These are phyloP conservation scores for Macrobrachium rosenbergii DNA, from an alignment of 1,140 invertebrate species.

Conservation along the genomic window DNA sequence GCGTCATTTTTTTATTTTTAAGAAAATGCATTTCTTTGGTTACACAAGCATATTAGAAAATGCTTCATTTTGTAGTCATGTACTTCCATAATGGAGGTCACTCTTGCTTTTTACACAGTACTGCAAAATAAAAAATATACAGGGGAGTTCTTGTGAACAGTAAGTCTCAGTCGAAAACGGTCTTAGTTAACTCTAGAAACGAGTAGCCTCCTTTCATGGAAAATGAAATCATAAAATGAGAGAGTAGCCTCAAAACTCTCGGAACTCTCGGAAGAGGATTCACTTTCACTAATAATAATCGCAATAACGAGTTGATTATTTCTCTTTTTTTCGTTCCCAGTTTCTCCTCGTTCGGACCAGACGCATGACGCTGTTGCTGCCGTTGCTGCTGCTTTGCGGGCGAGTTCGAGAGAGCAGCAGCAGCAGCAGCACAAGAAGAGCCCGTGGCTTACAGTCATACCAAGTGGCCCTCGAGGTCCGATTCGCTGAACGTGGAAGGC, in stretches of 20 bases:
- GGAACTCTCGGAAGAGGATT: too few relatives aligned
- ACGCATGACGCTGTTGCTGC: not conserved
- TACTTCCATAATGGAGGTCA: not conserved
- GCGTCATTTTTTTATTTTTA: constrained; percentile 28
- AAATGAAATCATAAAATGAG: too few relatives aligned
- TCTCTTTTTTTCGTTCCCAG: not conserved
- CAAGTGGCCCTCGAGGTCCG: constrained; percentile 53
- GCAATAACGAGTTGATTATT: too few relatives aligned
- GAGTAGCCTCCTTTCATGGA: too few relatives aligned
- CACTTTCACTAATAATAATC: too few relatives aligned
- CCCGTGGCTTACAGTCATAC: constrained; percentile 51
- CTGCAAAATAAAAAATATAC: too few relatives aligned
- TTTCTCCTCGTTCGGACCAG: not conserved
- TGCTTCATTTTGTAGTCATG: not conserved
- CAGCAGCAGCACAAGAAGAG: too few relatives aligned
- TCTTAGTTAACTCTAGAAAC: too few relatives aligned
- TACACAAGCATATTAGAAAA: constrained; percentile 41
- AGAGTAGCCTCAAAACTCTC: too few relatives aligned
- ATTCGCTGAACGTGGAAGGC: constrained; percentile 52
- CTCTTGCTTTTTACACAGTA: not conserved
- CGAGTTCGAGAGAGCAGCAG: not conserved
- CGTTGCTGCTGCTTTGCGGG: too few relatives aligned
- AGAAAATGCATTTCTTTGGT: constrained; percentile 45
- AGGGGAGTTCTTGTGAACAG: too few relatives aligned
- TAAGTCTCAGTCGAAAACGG: too few relatives aligned